Percentiles rank a stretch among this genome's conserved stretches.
These are phyloP conservation scores for Catharus bicknelli DNA, from an alignment of 2,113 vertebrate species.

Conservation along the genomic window DNA sequence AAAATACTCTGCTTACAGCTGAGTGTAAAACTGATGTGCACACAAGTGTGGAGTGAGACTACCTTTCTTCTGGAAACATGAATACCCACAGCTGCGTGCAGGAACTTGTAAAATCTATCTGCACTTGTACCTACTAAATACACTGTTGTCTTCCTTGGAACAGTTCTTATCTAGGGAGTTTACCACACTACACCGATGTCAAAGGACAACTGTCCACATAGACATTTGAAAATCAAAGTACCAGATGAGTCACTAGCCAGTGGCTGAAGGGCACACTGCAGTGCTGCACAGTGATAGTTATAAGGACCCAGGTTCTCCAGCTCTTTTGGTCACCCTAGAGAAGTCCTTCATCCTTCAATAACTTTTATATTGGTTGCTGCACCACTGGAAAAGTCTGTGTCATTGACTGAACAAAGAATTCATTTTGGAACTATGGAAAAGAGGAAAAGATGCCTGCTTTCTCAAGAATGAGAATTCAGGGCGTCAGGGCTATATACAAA, in stretches of 20 bases:
- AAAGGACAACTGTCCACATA: background rate
- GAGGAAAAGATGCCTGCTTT: background rate
- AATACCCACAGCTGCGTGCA: background rate
- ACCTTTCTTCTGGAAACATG: background rate
- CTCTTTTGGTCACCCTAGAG: background rate
- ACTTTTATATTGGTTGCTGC: background rate
- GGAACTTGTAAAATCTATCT: background rate
- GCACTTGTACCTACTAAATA: background rate
- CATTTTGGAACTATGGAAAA: background rate
- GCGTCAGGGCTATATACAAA: background rate
- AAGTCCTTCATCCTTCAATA: background rate
- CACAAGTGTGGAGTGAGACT: background rate
- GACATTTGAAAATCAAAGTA: background rate
- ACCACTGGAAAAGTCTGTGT: background rate
- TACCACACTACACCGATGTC: background rate
- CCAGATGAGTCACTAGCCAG: background rate
- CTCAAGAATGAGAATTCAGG: background rate
- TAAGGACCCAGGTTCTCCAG: background rate
- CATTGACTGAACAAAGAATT: background rate
- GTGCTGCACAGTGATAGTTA: background rate
- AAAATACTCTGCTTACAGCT: background rate
- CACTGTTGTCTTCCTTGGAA: background rate
- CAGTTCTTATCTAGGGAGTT: background rate
- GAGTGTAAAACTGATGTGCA: background rate
- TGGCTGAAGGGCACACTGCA: background rate